phyloP scores from a whole-genome alignment of 2,113 vertebrate genomes.

The Strix uralensis region DNA sequence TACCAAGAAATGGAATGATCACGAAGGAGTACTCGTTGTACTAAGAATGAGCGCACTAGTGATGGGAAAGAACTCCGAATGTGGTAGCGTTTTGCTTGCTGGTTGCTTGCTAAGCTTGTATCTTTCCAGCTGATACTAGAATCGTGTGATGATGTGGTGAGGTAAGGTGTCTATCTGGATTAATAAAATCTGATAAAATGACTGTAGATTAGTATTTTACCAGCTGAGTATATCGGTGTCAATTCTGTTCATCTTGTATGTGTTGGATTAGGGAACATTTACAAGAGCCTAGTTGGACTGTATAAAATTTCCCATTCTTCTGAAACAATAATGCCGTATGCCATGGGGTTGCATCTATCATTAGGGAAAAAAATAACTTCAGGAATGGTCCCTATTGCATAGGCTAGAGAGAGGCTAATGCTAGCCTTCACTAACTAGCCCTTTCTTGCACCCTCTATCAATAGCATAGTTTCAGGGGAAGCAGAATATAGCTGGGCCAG shows the following conservation, averaged over 20 bases:
- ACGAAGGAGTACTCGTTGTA: not conserved
- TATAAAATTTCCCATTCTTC: not conserved
- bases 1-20: not conserved
- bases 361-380: not conserved
- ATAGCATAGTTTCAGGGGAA: not conserved
- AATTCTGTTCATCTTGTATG: not conserved
- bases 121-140: not conserved
- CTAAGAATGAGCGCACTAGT: not conserved
- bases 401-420: not conserved
- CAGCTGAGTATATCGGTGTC: not conserved
- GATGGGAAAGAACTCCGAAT: not conserved
- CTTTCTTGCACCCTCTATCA: not conserved
- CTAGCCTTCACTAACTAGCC: not conserved
- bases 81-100: not conserved
- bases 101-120: not conserved
- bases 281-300: not conserved
- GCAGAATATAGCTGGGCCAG: not conserved
- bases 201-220: not conserved
- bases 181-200: not conserved
- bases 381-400: not conserved
- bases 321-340: not conserved
- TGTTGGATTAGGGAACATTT: not conserved
- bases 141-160: not conserved
- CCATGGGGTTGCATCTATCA: not conserved
- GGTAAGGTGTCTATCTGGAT: not conserved